Conservation (phyloP, 2,113 vertebrate genomes). For the Spilogale gracilis region DNA sequence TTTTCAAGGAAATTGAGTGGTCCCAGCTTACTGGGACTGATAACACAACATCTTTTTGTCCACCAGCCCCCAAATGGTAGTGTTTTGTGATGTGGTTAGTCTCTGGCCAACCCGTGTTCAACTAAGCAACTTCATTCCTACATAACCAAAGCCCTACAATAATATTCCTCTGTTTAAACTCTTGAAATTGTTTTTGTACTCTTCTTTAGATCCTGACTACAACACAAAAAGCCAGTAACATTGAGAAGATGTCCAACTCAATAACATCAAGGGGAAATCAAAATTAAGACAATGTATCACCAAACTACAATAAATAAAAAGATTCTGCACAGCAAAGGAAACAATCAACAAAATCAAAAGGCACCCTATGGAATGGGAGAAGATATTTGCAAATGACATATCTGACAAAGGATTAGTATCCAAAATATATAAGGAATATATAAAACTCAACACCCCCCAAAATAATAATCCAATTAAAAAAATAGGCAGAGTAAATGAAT, state of each 20-base stretch:
- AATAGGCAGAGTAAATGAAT: neutral
- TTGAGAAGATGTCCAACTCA: neutral
- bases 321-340: neutral
- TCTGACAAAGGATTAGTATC: neutral
- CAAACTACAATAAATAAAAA: slow-evolving; percentile 24
- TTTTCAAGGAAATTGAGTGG: neutral
- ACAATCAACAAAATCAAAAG: neutral
- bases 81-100: neutral
- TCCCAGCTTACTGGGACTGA: neutral
- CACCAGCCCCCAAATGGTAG: too few relatives aligned
- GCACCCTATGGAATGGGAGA: neutral
- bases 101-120: neutral
- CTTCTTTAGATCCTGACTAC: neutral
- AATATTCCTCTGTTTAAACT: neutral
- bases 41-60: neutral
- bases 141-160: neutral
- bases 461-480: neutral
- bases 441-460: neutral
- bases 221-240: neutral
- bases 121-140: neutral
- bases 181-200: neutral
- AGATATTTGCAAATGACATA: neutral
- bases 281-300: neutral
- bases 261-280: neutral
- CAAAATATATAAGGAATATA: neutral